Base-by-base conservation (phyloP, 2,797 vertebrate genomes). In the Sebastolobus altivelis region DNA sequence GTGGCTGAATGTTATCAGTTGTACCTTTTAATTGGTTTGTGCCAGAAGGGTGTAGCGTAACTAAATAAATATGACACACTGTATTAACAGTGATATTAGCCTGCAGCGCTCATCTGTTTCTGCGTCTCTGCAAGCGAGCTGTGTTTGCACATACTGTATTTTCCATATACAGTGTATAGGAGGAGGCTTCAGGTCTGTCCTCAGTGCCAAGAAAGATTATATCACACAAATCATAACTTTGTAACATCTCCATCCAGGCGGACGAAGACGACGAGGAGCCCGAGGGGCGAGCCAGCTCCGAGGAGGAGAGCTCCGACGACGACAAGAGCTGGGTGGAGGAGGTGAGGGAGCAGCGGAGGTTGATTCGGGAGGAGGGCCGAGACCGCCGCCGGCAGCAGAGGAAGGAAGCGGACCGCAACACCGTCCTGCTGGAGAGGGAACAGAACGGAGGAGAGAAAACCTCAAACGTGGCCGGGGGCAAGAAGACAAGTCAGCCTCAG, bases 241-340 rank as follows among this genome's bases (percentile, higher is more conserved):
- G 11, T 43, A 20, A 14, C 13, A 6, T 58, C 37, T 72, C 43
- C 38, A 2, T 87, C 22, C 77, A 92, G 92, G 88, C 27, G 25
- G 96, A 70, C 18, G 89, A 94, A 20, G 88, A 97, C 52, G 97
- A 96, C 9, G 97, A 98, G 86, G 99, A 99, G 83, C 95, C 90
- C 4, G 99, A 99, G 94, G 98, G 98, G 60, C 97, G 88, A 77
- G 95, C 95, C 70, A 99, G 98, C 92, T 98, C 98, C 27, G 98
- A 97, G 66, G 97, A 97, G 66, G 98, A 99, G 88, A 99, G 97
- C 94, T 99, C 98, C 0, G 98, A 98, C 8, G 98, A 99, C 73
- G 98, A 99, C 91, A 99, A 98, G 92, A 96, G 91, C 92, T 99
- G 98, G 99, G 98, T 99, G 87, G 96, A 98, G 88, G 99, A 99